Conservation (phyloP, 2,113 vertebrate species). For the Alligator mississippiensis region DNA sequence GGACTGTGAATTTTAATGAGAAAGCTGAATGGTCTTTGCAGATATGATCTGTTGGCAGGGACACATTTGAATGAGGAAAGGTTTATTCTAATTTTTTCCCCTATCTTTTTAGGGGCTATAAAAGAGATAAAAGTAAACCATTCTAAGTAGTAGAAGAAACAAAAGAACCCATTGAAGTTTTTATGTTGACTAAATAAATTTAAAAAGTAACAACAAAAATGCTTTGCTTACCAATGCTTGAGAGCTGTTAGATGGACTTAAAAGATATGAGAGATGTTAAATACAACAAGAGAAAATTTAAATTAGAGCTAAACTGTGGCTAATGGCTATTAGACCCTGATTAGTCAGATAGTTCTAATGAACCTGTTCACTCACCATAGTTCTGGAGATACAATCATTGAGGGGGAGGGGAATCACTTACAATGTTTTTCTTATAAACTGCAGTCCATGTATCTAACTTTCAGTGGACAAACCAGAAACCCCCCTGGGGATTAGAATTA, state of each 20-base stretch:
- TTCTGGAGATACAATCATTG: background rate
- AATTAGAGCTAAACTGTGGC: constrained; percentile 6
- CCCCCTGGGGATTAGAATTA: constrained; percentile 70
- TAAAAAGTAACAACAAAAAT: background rate
- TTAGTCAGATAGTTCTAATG: constrained; percentile 30
- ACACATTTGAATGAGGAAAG: constrained; percentile 61
- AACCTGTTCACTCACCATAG: background rate
- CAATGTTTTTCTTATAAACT: background rate
- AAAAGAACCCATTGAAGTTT: background rate
- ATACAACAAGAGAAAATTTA: constrained; percentile 33
- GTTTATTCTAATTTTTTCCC: constrained; percentile 61
- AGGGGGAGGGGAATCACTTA: background rate
- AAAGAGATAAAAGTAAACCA: constrained; percentile 48
- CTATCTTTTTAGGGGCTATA: constrained; percentile 53
- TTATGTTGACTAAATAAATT: constrained; percentile 8
- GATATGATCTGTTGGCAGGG: constrained; percentile 74
- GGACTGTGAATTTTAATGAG: constrained; percentile 75
- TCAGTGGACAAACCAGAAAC: constrained; percentile 53
- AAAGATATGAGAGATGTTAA: constrained; percentile 23
- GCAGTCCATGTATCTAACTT: constrained; percentile 23
- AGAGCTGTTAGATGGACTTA: background rate
- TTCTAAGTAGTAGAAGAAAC: constrained; percentile 6
- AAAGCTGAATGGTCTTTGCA: constrained; percentile 67
- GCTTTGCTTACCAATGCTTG: constrained; percentile 16
- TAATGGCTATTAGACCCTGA: background rate